Evolutionary conservation across 2,797 vertebrate species (phyloP), one percentile per base, ranked within the genome.

Genomic region (Coregonus sp.): DNA sequence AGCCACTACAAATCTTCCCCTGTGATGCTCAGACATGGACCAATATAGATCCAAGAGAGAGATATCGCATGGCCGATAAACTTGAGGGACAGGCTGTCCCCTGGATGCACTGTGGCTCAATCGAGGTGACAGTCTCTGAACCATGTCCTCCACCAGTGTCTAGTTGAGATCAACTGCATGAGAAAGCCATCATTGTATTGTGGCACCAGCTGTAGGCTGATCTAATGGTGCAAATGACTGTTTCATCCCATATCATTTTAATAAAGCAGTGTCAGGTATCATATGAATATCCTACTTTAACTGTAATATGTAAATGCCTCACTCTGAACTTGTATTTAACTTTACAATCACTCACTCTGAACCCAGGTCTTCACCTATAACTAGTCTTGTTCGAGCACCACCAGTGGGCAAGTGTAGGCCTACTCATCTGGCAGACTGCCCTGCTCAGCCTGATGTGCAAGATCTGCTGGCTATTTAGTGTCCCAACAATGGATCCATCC

Each of bases 1-100:
- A 68, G 75, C 15, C 63, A 77, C 70, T 65, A 61, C 81, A 80
- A 82, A 80, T 80, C 81, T 75, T 68, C 72, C 25, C 54, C 63
- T 20, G 31, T 16, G 25, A 66, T 76, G 54, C 72, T 37, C 78
- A 74, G 78, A 82, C 81, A 69, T 54, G 51, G 72, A 77, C 75
- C 47, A 25, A 80, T 73, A 77, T 80, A 80, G 72, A 77, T 63
- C 72, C 67, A 54, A 67, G 18, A 75, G 75, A 70, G 54, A 40
- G 63, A 80, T 77, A 80, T 80, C 72, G 54, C 33, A 73, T 82
- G 68, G 50, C 75, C 52, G 33, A 56, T 50, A 12, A 35, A 59
- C 71, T 35, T 16, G 16, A 56, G 51, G 25, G 29, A 56, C 31
- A 40, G 9, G 33, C 72, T 20, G 56, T 40, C n/a, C 56, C 72